Percentiles rank a stretch among this genome's conserved stretches.
phyloP scores from a whole-genome alignment of 2,888 invertebrate species.

The Parthenolecanium corni region DNA sequence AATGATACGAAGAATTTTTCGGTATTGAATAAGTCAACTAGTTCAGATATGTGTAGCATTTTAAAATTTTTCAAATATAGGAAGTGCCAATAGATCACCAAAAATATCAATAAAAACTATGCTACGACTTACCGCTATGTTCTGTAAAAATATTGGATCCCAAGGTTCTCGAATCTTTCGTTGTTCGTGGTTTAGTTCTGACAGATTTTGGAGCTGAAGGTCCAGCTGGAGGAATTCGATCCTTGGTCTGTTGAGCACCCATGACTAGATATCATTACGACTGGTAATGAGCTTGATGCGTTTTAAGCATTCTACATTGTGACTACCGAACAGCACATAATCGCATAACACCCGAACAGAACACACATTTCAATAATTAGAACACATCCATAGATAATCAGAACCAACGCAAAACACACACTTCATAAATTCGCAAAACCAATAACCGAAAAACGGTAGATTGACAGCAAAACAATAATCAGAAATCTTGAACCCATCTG shows the following conservation, averaged over 20 bases:
- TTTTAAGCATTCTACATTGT: slow-evolving; percentile 8
- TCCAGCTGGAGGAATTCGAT: slow-evolving; percentile 62
- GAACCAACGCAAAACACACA: background rate
- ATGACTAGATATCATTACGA: slow-evolving; percentile 46
- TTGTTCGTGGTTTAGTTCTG: slow-evolving; percentile 47
- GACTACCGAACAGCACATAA: background rate
- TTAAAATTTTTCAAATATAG: too few species aligned
- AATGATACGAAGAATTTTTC: too few species aligned
- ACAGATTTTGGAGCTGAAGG: slow-evolving; percentile 39
- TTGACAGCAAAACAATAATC: background rate
- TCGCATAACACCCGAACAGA: too few species aligned
- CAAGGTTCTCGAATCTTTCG: slow-evolving; percentile 71
- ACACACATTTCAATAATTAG: too few species aligned
- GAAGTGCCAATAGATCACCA: too few species aligned
- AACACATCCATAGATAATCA: too few species aligned
- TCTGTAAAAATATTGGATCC: slow-evolving; percentile 89
- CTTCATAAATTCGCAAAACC: background rate
- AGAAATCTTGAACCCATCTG: too few species aligned
- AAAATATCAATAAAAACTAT: too few species aligned
- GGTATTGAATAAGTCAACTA: too few species aligned
- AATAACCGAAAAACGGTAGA: background rate
- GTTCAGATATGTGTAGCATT: too few species aligned
- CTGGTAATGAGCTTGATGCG: slow-evolving; percentile 20
- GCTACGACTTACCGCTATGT: slow-evolving; percentile 86
- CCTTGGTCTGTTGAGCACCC: slow-evolving; percentile 91